Base-by-base conservation (phyloP, 2,113 vertebrate genomes). In the Athene noctua region DNA sequence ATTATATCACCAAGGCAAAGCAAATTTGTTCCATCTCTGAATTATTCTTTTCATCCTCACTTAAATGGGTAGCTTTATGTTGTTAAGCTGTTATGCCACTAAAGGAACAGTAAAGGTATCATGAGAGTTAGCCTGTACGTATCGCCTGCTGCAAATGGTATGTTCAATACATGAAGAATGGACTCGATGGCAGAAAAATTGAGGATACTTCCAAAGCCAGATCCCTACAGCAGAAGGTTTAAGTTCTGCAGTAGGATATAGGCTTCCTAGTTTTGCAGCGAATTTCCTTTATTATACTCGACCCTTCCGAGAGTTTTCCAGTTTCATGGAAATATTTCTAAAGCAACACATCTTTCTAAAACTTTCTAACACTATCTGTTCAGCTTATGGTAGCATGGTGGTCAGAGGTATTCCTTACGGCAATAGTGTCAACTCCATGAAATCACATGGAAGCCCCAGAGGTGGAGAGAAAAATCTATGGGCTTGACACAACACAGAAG, bases 301-400 rank as follows among this genome's bases (percentile, higher is more conserved):
- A 12, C 44, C 21, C 15, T 72, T 75, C 32, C 94, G 84, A 75
- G 86, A 85, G 80, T 94, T 96, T 95, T 65, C 73, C 95, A 96
- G 88, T 86, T 94, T 73, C 68, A 79, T 20, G 74, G 54, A 80
- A 94, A 90, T 70, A 94, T 5, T 96, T 86, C 94, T 82, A 73
- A 87, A 77, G 71, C 73, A 96, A 92, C 57, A 73, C 67, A 79
- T 63, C 89, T 92, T 92, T 92, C 95, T 84, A 27, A 81, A 94
- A 79, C 32, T 59, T 70, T 46, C 44, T 46, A 46, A 32, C 44
- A n/a, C 55, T 58, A 7, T 54, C 86, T 79, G 87, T 75, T 88
- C 94, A 93, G 87, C 54, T 42, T 34, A 80, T 68, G 73, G 29
- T 11, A 52, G 34, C 6, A 27, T 9, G 11, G 44, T 13, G 25